Evolutionary conservation across 2,113 vertebrate species (phyloP).

Genomic region (Neodon shergylaensis): DNA sequence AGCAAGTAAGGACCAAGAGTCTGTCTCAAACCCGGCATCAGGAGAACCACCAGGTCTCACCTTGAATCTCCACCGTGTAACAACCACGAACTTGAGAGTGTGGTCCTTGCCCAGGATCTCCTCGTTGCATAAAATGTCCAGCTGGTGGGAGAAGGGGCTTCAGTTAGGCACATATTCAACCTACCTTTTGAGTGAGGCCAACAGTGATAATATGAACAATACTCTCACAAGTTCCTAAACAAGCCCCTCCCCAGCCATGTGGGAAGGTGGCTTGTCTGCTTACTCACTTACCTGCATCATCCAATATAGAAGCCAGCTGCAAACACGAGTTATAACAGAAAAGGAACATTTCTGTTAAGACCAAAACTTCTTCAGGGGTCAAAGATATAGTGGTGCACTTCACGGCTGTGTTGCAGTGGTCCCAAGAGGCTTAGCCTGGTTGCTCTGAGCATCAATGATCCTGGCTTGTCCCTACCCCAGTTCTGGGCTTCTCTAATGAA

Average conservation of each 20-base stretch:
- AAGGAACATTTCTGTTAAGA: neutral
- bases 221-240: neutral
- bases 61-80: slow-evolving; percentile 99
- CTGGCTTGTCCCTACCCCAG: neutral
- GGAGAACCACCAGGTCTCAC: slow-evolving; percentile 75
- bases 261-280: neutral
- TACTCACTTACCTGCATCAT: neutral
- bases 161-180: neutral
- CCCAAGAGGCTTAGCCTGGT: neutral
- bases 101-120: slow-evolving; percentile 99
- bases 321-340: neutral
- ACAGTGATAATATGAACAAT: neutral
- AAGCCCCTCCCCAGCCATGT: neutral
- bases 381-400: too few relatives aligned
- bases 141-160: slow-evolving; percentile 84
- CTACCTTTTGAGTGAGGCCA: neutral
- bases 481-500: neutral
- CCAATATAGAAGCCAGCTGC: neutral
- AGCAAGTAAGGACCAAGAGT: neutral
- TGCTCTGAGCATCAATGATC: neutral
- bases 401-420: neutral
- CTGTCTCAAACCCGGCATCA: neutral
- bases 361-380: neutral
- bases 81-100: slow-evolving; percentile 99
- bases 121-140: slow-evolving; percentile 99